Evolutionary conservation across 2,888 invertebrate species (phyloP), one percentile per base, ranked within the genome.

Genomic region (Pheosia gnoma): DNA sequence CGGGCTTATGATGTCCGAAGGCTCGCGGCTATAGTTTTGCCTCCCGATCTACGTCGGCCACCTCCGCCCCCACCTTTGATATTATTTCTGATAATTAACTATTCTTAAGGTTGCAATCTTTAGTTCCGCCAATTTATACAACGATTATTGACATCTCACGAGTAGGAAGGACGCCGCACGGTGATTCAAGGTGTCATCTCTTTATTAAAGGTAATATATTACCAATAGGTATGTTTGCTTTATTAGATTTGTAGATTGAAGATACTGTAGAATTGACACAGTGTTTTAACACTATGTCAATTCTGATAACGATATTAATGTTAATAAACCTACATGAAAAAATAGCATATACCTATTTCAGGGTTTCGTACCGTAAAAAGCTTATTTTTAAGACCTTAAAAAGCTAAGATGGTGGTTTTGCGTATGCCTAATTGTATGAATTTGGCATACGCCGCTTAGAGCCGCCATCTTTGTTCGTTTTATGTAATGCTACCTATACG

Each of bases 1-100:
- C 82, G 77, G 71, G 77, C 75, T 73, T 89, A 68, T 88, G 85
- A 64, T 67, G 72, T 58, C 68, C 57, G 67, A 58, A 79, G 77
- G 77, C 78, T 78, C 78, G 80, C 75, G 73, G 80, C 78, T 72
- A 76, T 77, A 76, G 79, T 83, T 89, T 86, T 85, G 86, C 80
- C 80, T 82, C 78, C 72, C 67, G 67, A 60, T 57, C 57, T 45
- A 36, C 57, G 57, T 36, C 73, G 65, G 70, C 70, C 74, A 72
- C 65, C 73, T 67, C 69, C 75, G 77, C 36, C 85, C 89, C 87
- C 87, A 87, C 84, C 84, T 87, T 80, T 78, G 63, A 66, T 84
- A 82, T 85, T 83, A 82, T 82, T 85, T 85, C 83, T 84, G 80
- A 77, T 81, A 84, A 87, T 85, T 86, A 83, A 80, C 78, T 83